Evolutionary conservation across 2,113 vertebrate genomes (phyloP).

Genomic region (Gambusia affinis): DNA sequence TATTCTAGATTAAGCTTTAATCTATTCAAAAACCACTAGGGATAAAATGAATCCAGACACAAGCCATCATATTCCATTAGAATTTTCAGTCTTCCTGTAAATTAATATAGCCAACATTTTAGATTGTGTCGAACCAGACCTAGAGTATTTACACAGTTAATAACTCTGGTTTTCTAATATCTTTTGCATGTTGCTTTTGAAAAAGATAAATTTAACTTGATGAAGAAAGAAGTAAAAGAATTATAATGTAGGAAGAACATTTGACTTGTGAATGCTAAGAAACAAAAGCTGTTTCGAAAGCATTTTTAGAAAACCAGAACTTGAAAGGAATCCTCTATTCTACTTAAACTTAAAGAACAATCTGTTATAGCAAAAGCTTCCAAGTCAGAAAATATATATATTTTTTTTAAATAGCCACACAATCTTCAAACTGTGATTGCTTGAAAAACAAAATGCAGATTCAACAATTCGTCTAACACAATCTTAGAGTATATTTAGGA

Average conservation of each 20-base stretch:
- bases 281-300: background rate
- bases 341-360: slow-evolving; percentile 29
- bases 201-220: background rate
- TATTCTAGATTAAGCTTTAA: too few relatives aligned
- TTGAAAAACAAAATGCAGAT: slow-evolving; percentile 4
- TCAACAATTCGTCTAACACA: background rate
- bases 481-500: slow-evolving; percentile 12
- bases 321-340: slow-evolving; percentile 1
- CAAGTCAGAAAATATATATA: slow-evolving; percentile 2
- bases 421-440: background rate
- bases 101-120: too few relatives aligned
- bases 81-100: background rate
- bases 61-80: background rate
- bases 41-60: background rate
- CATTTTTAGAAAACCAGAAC: slow-evolving; percentile 5
- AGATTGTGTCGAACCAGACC: too few relatives aligned
- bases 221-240: background rate
- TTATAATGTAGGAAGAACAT: background rate
- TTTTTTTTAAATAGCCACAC: background rate
- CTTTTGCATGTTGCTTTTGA: background rate
- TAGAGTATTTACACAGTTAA: background rate
- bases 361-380: background rate
- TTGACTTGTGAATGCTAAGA: too few relatives aligned
- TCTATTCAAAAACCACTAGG: background rate
- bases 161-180: background rate